A percentile compares a stretch with the other conserved stretches of the same genome.
Evolutionary conservation across 2,888 invertebrate genomes (phyloP).

Genomic region (Micoletzkya japonica): DNA sequence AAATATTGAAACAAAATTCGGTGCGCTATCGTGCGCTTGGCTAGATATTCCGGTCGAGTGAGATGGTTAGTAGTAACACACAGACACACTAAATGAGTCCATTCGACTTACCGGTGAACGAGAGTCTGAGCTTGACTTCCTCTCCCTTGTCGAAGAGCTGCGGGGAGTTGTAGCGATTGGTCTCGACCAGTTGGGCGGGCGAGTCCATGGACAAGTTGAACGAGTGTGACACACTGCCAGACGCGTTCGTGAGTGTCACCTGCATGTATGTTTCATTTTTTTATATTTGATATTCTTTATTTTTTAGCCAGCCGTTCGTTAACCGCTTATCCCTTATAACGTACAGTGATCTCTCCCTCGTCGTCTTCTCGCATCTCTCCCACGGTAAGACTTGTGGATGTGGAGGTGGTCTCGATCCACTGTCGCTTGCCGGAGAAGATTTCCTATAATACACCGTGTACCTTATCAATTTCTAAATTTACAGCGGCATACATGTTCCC

Average conservation of each 20-base stretch:
- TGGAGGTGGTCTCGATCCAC: conserved; percentile 46
- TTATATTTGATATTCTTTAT: conserved; percentile 25
- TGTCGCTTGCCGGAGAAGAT: conserved; percentile 52
- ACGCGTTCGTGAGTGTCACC: conserved; percentile 16
- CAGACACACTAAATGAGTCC: too few relatives aligned
- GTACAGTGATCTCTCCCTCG: conserved; percentile 43
- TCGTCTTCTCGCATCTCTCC: conserved; percentile 55
- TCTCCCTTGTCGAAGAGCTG: conserved; percentile 52
- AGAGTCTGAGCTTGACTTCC: conserved; percentile 48
- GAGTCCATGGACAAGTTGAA: conserved; percentile 47
- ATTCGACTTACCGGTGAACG: conserved; percentile 50
- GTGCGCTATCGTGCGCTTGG: too few relatives aligned
- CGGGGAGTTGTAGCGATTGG: conserved; percentile 39
- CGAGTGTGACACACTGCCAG: conserved; percentile 39
- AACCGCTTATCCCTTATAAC: conserved; percentile 61
- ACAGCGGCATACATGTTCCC: too few relatives aligned
- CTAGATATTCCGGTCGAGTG: too few relatives aligned
- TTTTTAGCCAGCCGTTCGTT: conserved; percentile 64
- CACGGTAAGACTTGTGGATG: conserved; percentile 39
- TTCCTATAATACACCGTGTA: conserved; percentile 33
- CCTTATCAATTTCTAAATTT: background rate
- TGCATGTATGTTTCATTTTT: background rate
- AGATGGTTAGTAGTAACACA: too few relatives aligned
- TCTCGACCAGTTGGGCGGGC: conserved; percentile 33
- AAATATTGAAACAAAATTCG: too few relatives aligned